These are phyloP conservation scores for Percopsis transmontana DNA, from an alignment of 2,113 vertebrate species.

Conservation along the genomic window DNA sequence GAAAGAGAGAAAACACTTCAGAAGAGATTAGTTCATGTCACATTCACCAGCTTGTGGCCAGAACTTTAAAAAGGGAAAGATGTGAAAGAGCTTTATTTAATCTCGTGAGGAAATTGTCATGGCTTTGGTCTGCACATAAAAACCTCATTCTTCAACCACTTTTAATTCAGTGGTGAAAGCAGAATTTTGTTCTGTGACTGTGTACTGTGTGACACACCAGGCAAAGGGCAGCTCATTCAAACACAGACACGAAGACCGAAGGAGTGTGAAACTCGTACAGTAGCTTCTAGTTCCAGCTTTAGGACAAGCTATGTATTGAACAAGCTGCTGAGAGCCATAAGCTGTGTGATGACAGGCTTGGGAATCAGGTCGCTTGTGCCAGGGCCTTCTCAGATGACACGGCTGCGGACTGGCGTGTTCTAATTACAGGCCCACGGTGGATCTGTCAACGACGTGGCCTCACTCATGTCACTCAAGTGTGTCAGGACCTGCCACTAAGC, in stretches of 20 bases:
- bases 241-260: slow-evolving; percentile 18
- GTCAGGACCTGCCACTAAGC: slow-evolving; percentile 37
- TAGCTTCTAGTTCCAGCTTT: slow-evolving; percentile 26
- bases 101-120: slow-evolving; percentile 36
- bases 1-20: slow-evolving; percentile 34
- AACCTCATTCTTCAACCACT: slow-evolving; percentile 21
- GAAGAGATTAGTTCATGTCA: slow-evolving; percentile 39
- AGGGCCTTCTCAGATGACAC: slow-evolving; percentile 59
- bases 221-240: slow-evolving; percentile 29
- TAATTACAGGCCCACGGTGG: slow-evolving; percentile 55
- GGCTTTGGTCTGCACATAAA: slow-evolving; percentile 37
- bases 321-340: slow-evolving; percentile 54
- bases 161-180: slow-evolving; percentile 38
- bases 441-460: slow-evolving; percentile 52
- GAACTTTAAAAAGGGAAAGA: slow-evolving; percentile 39
- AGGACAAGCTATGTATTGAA: slow-evolving; percentile 32
- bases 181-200: slow-evolving; percentile 42
- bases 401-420: slow-evolving; percentile 32
- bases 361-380: slow-evolving; percentile 38
- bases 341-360: slow-evolving; percentile 56
- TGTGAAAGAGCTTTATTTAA: slow-evolving; percentile 8
- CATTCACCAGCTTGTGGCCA: slow-evolving; percentile 22
- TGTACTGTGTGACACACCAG: slow-evolving; percentile 32
- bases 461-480: slow-evolving; percentile 53
- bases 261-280: slow-evolving; percentile 25